Percentiles rank a stretch among this genome's conserved stretches.
Evolutionary conservation across 1,140 invertebrate species (phyloP).

Genomic region (Drosophila mojavensis): DNA sequence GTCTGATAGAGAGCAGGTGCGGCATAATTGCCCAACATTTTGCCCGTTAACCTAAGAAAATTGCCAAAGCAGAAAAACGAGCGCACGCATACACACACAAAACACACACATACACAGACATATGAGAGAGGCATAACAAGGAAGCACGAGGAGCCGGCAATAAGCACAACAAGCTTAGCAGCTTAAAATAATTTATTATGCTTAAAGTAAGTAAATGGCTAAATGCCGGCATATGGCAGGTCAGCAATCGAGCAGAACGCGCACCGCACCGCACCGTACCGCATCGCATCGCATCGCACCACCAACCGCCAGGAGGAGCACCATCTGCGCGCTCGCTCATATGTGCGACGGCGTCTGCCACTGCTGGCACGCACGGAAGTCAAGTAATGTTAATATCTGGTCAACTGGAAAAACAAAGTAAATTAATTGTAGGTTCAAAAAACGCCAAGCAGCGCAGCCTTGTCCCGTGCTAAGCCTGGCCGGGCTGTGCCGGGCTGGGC

Average conservation of each 20-base stretch:
- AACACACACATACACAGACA: slow-evolving; percentile 19
- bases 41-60: slow-evolving; percentile 45
- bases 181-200: slow-evolving; percentile 81
- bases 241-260: slow-evolving; percentile 65
- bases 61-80: slow-evolving; percentile 44
- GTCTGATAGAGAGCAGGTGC: slow-evolving; percentile 66
- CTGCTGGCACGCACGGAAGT: slow-evolving; percentile 73
- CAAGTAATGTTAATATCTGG: slow-evolving; percentile 83
- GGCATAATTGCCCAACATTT: slow-evolving; percentile 78
- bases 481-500: slow-evolving; percentile 16
- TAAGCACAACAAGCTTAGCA: slow-evolving; percentile 66
- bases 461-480: slow-evolving; percentile 6
- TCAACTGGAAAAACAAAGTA: slow-evolving; percentile 83
- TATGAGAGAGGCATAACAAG: slow-evolving; percentile 1
- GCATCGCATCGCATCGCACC: no score
- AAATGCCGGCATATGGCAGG: slow-evolving; percentile 79
- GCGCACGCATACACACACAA: slow-evolving; percentile 22
- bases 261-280: no score
- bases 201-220: slow-evolving; percentile 80
- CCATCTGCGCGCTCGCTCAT: slow-evolving; percentile 9
- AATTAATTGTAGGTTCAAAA: slow-evolving; percentile 82
- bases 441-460: slow-evolving; percentile 41
- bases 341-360: slow-evolving; percentile 36
- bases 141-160: neutral
- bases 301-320: neutral